Conservation (phyloP, 2,888 invertebrate species). For the Metopia argyrocephala region DNA sequence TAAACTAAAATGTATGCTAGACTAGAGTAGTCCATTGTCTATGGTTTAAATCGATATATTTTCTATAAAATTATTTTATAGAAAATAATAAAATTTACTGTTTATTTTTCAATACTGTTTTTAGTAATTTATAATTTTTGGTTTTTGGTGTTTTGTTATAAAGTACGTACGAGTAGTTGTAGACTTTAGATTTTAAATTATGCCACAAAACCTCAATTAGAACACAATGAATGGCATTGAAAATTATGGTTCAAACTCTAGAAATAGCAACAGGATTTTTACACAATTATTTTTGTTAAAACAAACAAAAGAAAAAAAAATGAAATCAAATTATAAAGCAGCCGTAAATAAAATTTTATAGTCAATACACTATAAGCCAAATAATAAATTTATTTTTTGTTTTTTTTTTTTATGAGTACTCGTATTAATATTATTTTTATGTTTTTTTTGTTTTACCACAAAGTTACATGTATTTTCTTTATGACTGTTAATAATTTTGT, state of each 20-base stretch:
- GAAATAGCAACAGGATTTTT: constrained; percentile 10
- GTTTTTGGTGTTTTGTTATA: constrained; percentile 26
- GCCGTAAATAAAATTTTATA: no score
- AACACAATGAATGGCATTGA: constrained; percentile 59
- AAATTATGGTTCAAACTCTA: constrained; percentile 38
- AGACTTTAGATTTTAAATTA: constrained; percentile 2
- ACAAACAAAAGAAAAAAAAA: no score
- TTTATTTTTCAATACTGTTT: no score
- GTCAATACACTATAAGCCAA: not conserved
- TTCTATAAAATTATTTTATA: no score
- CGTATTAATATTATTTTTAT: not conserved
- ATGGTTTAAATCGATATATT: not conserved
- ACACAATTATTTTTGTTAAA: no score
- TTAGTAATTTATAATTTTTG: no score
- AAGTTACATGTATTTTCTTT: constrained; percentile 29
- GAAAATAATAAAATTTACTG: not conserved
- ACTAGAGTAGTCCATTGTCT: not conserved
- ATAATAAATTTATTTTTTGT: not conserved
- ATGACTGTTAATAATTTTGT: constrained; percentile 38
- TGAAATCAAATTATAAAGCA: not conserved
- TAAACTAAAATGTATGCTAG: no score
- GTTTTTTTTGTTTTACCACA: not conserved
- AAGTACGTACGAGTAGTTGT: constrained; percentile 17
- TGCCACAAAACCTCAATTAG: constrained; percentile 56
- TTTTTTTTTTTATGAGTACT: not conserved